A percentile compares a stretch with the other conserved stretches of the same genome.
Conservation (phyloP, 2,113 vertebrate species). For the Peromyscus maniculatus region DNA sequence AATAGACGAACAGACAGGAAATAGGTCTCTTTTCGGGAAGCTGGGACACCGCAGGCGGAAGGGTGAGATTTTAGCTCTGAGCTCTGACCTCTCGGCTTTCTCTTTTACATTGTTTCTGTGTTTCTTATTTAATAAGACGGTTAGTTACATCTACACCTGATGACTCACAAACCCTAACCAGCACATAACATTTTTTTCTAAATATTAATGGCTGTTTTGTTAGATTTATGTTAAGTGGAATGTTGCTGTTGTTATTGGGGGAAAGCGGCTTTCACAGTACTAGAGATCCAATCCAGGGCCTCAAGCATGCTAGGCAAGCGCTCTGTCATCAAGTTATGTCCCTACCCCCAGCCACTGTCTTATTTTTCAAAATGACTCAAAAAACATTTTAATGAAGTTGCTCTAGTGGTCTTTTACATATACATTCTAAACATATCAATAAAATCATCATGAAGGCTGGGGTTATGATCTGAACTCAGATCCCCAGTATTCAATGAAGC, state of each 20-base stretch:
- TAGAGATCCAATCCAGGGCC: background rate
- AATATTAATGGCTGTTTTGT: background rate
- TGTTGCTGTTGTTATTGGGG: background rate
- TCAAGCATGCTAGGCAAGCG: background rate
- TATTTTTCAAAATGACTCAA: background rate
- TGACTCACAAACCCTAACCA: background rate
- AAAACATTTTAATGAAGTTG: background rate
- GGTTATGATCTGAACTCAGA: background rate
- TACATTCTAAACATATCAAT: background rate
- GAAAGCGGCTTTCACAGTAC: background rate
- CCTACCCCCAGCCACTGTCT: background rate
- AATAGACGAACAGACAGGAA: no score
- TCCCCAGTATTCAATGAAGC: background rate
- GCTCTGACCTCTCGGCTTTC: no score
- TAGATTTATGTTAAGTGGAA: background rate
- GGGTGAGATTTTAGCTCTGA: no score
- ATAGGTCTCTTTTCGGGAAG: no score
- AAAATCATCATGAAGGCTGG: background rate
- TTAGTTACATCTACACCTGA: no score
- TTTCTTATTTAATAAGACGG: no score
- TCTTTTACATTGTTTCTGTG: no score
- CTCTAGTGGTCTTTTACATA: constrained; percentile 27
- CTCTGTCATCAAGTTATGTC: background rate
- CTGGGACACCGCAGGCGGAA: no score
- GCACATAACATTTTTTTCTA: background rate